Conservation (phyloP, 2,888 invertebrate species). For the Gastrophysa polygoni region DNA sequence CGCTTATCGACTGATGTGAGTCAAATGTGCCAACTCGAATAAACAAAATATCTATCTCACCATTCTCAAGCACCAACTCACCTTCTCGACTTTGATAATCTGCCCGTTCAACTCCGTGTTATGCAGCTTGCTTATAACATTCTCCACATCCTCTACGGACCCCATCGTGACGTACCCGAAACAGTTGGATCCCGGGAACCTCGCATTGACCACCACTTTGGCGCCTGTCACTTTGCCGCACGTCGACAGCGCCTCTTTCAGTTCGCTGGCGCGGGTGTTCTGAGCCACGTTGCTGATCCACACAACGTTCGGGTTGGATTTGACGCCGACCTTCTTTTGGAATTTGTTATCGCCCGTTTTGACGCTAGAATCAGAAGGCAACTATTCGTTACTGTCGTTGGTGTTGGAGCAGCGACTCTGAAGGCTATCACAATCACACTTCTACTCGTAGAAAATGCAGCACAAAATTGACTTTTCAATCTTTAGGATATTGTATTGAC, state of each 20-base stretch:
- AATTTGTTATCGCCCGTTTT: constrained; percentile 27
- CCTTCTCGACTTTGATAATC: constrained; percentile 93
- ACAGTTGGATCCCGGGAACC: constrained; percentile 89
- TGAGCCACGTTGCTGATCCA: constrained; percentile 96
- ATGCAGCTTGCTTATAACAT: constrained; percentile 89
- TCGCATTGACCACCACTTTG: constrained; percentile 95
- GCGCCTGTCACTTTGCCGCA: constrained; percentile 95
- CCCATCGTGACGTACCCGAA: constrained; percentile 98
- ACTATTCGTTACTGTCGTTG: constrained; percentile 1
- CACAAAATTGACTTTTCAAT: background rate
- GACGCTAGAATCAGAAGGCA: constrained; percentile 23
- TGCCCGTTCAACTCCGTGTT: constrained; percentile 93
- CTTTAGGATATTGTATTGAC: too few species aligned
- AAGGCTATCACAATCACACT: background rate
- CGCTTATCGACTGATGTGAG: too few species aligned
- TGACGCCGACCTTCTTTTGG: constrained; percentile 38
- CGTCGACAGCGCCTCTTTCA: constrained; percentile 90
- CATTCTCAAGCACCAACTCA: too few species aligned
- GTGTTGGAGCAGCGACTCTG: background rate
- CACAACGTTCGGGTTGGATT: constrained; percentile 68
- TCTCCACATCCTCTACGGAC: constrained; percentile 84
- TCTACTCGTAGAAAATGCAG: constrained; percentile 13
- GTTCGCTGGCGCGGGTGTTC: constrained; percentile 89
- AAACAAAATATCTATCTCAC: too few species aligned
- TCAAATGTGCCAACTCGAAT: too few species aligned